These are phyloP conservation scores for Isaurus tuberculatus DNA, from an alignment of 92 coral and sea anemone species.

Conservation along the genomic window DNA sequence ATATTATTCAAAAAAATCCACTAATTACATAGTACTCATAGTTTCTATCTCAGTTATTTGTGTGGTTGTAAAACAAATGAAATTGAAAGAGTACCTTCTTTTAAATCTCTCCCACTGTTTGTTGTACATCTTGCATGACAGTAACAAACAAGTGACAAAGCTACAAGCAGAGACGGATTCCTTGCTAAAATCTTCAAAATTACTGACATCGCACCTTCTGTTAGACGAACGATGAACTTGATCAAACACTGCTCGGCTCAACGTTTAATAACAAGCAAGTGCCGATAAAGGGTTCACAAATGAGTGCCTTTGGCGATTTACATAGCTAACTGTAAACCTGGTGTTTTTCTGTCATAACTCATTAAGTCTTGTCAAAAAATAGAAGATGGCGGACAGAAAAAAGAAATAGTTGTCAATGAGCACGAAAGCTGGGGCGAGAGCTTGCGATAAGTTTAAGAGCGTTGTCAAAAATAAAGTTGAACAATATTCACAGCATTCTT, in stretches of 20 bases:
- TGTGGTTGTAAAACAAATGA: not conserved
- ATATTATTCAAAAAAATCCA: not conserved
- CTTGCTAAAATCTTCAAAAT: not conserved
- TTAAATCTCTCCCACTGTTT: not conserved
- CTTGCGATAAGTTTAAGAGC: too few relatives aligned
- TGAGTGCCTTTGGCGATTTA: not conserved
- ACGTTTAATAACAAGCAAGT: not conserved
- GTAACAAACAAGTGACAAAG: not conserved
- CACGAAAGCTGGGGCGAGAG: too few relatives aligned
- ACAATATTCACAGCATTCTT: too few relatives aligned
- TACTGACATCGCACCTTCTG: not conserved
- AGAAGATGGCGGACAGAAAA: not conserved
- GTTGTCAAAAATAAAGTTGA: too few relatives aligned
- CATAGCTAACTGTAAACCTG: not conserved
- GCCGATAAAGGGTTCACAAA: not conserved
- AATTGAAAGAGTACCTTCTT: not conserved
- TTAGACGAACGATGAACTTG: not conserved
- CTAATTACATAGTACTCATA: not conserved
- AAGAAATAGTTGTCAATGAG: too few relatives aligned
- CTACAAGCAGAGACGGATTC: not conserved
- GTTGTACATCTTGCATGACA: not conserved
- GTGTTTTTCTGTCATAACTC: not conserved
- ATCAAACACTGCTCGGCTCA: not conserved
- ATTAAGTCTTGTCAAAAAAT: not conserved
- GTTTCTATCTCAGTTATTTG: not conserved